These are phyloP conservation scores for Smittia aterrima DNA, from an alignment of 2,888 invertebrate genomes.

Conservation along the genomic window DNA sequence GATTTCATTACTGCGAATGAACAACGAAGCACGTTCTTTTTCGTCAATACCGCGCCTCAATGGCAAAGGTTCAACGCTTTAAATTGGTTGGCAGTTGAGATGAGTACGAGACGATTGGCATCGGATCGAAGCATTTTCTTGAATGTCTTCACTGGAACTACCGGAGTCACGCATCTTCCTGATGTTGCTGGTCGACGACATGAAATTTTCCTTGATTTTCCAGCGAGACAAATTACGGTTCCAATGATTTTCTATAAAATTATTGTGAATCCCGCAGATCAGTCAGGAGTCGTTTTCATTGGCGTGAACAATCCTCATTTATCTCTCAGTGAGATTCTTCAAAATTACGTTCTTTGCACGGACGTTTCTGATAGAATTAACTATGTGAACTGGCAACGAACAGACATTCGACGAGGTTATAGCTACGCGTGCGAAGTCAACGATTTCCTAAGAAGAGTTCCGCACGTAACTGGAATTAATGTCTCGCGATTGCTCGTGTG, in stretches of 20 bases:
- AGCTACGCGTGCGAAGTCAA: constrained; percentile 50
- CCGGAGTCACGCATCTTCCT: constrained; percentile 57
- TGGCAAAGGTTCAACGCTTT: constrained; percentile 61
- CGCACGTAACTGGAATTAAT: constrained; percentile 45
- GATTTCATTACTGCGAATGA: constrained; percentile 58
- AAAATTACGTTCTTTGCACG: constrained; percentile 1
- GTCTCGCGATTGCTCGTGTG: background rate
- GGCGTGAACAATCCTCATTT: constrained; percentile 50
- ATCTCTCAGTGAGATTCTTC: background rate
- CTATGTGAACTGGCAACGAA: constrained; percentile 54
- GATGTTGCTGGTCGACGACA: constrained; percentile 49
- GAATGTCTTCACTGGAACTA: constrained; percentile 58
- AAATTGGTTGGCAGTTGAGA: constrained; percentile 59
- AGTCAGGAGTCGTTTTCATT: constrained; percentile 59
- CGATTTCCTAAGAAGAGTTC: constrained; percentile 47
- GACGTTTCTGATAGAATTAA: constrained; percentile 1
- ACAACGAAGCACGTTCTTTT: constrained; percentile 58
- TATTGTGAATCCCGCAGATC: constrained; percentile 54
- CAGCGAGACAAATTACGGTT: constrained; percentile 56
- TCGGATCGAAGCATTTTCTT: constrained; percentile 49
- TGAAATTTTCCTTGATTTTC: constrained; percentile 50
- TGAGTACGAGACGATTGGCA: constrained; percentile 45
- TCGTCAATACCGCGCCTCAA: constrained; percentile 59
- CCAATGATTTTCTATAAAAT: constrained; percentile 61
- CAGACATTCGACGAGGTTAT: constrained; percentile 48